Conservation (phyloP, 2,113 vertebrate genomes). For the Labeo catla region DNA sequence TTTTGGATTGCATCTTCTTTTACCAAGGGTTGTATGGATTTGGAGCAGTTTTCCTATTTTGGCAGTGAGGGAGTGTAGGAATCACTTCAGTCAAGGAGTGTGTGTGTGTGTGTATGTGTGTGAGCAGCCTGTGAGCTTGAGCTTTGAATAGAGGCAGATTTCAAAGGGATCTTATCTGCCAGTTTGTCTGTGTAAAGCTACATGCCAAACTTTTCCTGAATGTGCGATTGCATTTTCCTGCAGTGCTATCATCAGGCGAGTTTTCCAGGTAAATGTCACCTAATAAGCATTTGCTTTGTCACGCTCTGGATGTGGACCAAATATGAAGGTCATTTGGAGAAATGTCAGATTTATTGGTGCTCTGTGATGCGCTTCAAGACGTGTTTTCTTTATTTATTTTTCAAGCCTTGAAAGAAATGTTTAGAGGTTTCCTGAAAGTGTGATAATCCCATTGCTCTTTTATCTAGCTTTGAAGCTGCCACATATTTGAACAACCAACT, state of each 20-base stretch:
- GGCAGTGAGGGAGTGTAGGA: background rate
- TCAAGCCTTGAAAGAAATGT: background rate
- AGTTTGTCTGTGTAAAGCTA: constrained; percentile 16
- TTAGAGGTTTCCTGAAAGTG: background rate
- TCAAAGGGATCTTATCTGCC: constrained; percentile 20
- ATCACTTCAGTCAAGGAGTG: background rate
- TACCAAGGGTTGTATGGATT: background rate
- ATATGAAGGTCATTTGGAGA: constrained; percentile 37
- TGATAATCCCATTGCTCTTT: constrained; percentile 19
- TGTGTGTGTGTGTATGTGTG: background rate
- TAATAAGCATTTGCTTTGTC: constrained; percentile 34
- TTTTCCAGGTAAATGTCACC: constrained; percentile 41
- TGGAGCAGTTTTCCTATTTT: constrained; percentile 4
- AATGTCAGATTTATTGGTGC: constrained; percentile 37
- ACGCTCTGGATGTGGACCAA: constrained; percentile 10
- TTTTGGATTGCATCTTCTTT: constrained; percentile 4
- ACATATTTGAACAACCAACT: background rate
- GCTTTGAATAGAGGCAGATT: constrained; percentile 27
- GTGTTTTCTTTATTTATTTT: background rate
- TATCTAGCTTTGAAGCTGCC: background rate
- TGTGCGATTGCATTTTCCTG: constrained; percentile 4
- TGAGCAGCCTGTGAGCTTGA: constrained; percentile 1
- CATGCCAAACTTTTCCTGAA: constrained; percentile 26
- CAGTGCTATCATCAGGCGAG: constrained; percentile 14
- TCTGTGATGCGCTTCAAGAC: background rate